phyloP scores from a whole-genome alignment of 2,888 invertebrate genomes.

The Mimachlamys varia region DNA sequence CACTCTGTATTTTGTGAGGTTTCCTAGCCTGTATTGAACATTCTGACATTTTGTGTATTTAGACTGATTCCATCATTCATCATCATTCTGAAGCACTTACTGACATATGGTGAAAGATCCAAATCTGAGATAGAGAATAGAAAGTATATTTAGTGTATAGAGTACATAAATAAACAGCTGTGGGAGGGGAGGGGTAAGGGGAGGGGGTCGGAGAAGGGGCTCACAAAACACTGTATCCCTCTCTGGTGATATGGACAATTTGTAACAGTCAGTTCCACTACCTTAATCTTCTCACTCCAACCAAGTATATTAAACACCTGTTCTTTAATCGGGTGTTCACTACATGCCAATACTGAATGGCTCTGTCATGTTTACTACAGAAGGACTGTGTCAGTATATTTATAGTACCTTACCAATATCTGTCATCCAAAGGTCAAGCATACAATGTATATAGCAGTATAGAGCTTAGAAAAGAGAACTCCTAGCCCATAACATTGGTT shows the following conservation, averaged over 20 bases:
- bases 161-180: not conserved
- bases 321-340: not conserved
- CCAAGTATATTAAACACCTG: not conserved
- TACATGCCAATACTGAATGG: not conserved
- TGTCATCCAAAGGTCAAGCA: too few relatives aligned
- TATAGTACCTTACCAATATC: not conserved
- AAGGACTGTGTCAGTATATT: not conserved
- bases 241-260: constrained; percentile 19
- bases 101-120: not conserved
- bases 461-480: too few relatives aligned
- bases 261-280: constrained; percentile 7
- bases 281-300: not conserved
- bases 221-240: not conserved
- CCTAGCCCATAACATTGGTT: too few relatives aligned
- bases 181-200: not conserved
- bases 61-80: too few relatives aligned
- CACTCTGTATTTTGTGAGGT: not conserved
- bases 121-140: not conserved
- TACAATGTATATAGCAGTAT: too few relatives aligned
- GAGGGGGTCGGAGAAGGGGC: not conserved
- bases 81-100: too few relatives aligned
- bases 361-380: not conserved
- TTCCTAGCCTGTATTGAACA: not conserved
- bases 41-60: not conserved
- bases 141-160: not conserved